These are phyloP conservation scores for Pantherophis vulpinus DNA, from an alignment of 2,797 vertebrate genomes.

Conservation along the genomic window DNA sequence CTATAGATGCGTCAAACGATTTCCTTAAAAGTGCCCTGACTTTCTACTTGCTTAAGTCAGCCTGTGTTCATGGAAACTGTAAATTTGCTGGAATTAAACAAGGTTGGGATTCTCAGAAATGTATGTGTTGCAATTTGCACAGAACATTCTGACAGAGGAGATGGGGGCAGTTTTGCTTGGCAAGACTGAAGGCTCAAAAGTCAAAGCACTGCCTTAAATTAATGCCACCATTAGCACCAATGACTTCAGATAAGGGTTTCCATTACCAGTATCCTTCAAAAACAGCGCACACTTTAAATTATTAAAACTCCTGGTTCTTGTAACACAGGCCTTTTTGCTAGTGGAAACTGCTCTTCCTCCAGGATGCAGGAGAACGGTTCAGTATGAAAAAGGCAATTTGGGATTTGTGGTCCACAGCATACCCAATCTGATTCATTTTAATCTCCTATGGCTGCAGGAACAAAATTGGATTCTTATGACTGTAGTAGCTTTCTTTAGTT, in stretches of 20 bases:
- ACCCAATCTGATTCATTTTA: not conserved
- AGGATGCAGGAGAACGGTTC: not conserved
- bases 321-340: conserved; percentile 12
- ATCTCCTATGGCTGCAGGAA: not conserved
- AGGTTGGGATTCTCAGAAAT: conserved; percentile 29
- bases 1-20: not conserved
- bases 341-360: not conserved
- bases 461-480: not conserved
- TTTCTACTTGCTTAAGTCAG: conserved; percentile 6
- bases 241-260: conserved; percentile 17
- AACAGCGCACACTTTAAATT: not conserved
- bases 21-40: not conserved
- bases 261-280: conserved; percentile 21
- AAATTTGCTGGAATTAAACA: not conserved
- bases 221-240: not conserved
- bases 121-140: conserved; percentile 20
- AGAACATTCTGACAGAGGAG: conserved; percentile 15
- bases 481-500: not conserved
- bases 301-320: not conserved
- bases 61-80: conserved; percentile 12
- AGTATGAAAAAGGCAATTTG: not conserved
- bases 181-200: conserved; percentile 1
- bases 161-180: not conserved
- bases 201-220: conserved; percentile 18
- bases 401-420: not conserved